phyloP scores from a whole-genome alignment of 2,113 vertebrate species.

The Gobius niger region DNA sequence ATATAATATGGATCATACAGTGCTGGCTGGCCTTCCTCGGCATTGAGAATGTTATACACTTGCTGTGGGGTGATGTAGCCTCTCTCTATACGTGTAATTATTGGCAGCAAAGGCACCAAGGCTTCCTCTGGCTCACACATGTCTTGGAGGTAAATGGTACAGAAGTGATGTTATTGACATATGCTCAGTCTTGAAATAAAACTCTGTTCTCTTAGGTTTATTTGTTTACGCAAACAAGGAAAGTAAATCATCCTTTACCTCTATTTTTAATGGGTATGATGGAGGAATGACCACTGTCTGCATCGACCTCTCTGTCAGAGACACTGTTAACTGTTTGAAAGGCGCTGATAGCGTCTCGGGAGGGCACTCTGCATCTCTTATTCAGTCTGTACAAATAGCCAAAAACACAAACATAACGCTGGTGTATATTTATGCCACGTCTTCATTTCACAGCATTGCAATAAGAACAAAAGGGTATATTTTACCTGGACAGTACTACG shows the following conservation, averaged over 20 bases:
- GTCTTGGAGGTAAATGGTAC: constrained; percentile 1
- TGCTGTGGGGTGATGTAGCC: constrained; percentile 70
- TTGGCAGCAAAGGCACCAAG: constrained; percentile 55
- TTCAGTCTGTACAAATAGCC: constrained; percentile 50
- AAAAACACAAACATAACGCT: background rate
- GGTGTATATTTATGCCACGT: background rate
- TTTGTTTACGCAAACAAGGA: background rate
- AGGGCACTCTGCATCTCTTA: constrained; percentile 45
- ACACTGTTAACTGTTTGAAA: constrained; percentile 46
- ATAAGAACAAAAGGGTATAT: background rate
- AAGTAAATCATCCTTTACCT: constrained; percentile 22
- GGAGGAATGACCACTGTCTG: constrained; percentile 38
- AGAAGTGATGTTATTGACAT: background rate
- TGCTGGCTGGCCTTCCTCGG: constrained; percentile 64
- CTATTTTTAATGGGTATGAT: constrained; percentile 34
- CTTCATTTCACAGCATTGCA: background rate
- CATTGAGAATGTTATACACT: constrained; percentile 66
- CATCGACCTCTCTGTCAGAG: constrained; percentile 57
- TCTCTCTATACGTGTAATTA: constrained; percentile 48
- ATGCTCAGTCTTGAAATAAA: background rate
- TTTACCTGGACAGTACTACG: constrained; percentile 66
- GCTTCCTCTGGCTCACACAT: constrained; percentile 44
- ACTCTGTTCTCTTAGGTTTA: background rate
- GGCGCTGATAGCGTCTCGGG: constrained; percentile 37
- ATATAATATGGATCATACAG: constrained; percentile 63